phyloP scores from a whole-genome alignment of 2,113 vertebrate genomes.

The Sminthopsis crassicaudata region DNA sequence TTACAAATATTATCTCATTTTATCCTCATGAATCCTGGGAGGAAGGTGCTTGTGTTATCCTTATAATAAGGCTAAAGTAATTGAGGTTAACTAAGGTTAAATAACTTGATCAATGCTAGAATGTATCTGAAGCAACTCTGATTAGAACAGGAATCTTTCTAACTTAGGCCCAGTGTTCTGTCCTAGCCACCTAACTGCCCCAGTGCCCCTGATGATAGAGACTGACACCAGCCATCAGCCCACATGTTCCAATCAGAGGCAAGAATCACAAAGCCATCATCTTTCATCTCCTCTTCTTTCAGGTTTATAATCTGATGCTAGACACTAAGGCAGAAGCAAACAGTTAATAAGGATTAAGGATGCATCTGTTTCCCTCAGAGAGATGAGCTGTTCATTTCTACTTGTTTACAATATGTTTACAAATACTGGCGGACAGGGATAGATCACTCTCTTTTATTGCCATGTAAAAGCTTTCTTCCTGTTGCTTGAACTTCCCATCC shows the following conservation, averaged over 20 bases:
- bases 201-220: neutral
- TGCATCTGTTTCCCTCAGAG: conserved; percentile 83
- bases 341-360: conserved; percentile 87
- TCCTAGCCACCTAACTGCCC: neutral
- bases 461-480: conserved; percentile 59
- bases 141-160: neutral
- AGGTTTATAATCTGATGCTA: conserved; percentile 80
- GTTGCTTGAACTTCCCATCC: neutral
- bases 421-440: conserved; percentile 85
- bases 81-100: neutral
- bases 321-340: conserved; percentile 84
- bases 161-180: neutral
- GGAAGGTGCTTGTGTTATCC: neutral
- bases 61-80: neutral
- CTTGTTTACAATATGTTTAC: conserved; percentile 86
- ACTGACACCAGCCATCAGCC: neutral
- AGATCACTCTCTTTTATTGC: conserved; percentile 81
- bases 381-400: conserved; percentile 81
- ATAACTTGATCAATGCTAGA: neutral
- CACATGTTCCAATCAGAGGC: neutral
- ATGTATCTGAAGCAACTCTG: neutral
- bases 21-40: neutral
- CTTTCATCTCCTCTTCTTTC: conserved; percentile 72
- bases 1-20: neutral
- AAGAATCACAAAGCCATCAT: conserved; percentile 70